Percentiles rank a stretch among this genome's conserved stretches.
Conservation (phyloP, 2,888 invertebrate species). For the Platycheirus albimanus region DNA sequence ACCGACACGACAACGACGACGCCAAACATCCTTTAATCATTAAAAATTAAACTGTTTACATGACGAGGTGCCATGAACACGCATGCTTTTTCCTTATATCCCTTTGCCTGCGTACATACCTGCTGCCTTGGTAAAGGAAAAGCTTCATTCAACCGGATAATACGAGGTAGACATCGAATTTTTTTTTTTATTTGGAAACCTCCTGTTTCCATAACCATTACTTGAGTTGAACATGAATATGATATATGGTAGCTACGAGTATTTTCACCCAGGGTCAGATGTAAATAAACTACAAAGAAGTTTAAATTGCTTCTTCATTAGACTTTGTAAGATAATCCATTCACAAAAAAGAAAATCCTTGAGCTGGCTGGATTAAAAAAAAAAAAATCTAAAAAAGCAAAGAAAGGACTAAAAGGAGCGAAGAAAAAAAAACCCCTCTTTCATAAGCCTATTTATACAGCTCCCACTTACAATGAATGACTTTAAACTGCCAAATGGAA, state of each 20-base stretch:
- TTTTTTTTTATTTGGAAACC: not conserved
- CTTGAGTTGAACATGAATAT: conserved; percentile 3
- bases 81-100: not conserved
- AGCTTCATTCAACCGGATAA: not conserved
- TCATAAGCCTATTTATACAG: conserved; percentile 70
- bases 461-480: conserved; percentile 50
- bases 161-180: not conserved
- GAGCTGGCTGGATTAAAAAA: conserved; percentile 62
- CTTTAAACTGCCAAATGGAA: conserved; percentile 50
- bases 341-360: conserved; percentile 61
- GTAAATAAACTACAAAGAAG: conserved; percentile 66
- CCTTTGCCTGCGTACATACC: conserved; percentile 6
- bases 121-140: no score
- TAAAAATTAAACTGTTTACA: conserved; percentile 7
- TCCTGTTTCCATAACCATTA: conserved; percentile 17
- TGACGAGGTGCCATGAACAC: not conserved
- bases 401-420: conserved; percentile 16
- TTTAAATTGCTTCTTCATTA: conserved; percentile 72
- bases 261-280: conserved; percentile 39
- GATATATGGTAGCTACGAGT: conserved; percentile 7
- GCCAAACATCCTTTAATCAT: not conserved
- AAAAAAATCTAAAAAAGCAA: no score
- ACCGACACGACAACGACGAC: no score
- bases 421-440: conserved; percentile 14
- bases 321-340: conserved; percentile 73